Percentiles rank a stretch among this genome's conserved stretches.
phyloP scores from a whole-genome alignment of 2,797 vertebrate genomes.

The Echeneis naucrates region DNA sequence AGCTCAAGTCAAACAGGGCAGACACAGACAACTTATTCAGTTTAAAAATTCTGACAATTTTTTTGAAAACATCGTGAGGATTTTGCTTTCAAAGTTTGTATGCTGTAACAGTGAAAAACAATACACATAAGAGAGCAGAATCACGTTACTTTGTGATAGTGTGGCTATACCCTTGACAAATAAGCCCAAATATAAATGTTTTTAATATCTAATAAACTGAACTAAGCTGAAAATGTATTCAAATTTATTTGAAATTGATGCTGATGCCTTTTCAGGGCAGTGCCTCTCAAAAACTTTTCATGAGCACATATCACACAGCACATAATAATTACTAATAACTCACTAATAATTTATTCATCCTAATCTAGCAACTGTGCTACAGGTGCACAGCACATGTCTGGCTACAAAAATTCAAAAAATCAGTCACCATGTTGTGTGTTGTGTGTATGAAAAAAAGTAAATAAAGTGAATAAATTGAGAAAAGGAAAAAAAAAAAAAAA shows the following conservation, averaged over 20 bases:
- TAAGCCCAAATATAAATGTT: conserved; percentile 9
- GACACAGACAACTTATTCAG: not conserved
- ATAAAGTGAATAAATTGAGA: not conserved
- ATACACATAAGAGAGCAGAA: not conserved
- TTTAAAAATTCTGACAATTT: conserved; percentile 2
- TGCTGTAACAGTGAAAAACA: not conserved
- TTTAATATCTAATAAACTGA: conserved; percentile 16
- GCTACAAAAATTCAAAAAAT: conserved; percentile 38
- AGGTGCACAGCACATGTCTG: conserved; percentile 48
- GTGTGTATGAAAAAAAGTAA: not conserved
- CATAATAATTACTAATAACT: no score
- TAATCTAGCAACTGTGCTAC: conserved; percentile 54
- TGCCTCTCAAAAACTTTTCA: conserved; percentile 6
- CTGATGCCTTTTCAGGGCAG: not conserved
- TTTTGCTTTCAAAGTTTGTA: not conserved
- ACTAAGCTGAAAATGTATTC: conserved; percentile 8
- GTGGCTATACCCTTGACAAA: conserved; percentile 24
- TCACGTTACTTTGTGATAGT: no score
- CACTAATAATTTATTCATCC: conserved; percentile 53
- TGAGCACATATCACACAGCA: conserved; percentile 15
- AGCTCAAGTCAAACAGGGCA: conserved; percentile 2
- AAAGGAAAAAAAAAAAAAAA: no score
- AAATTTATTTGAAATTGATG: conserved; percentile 3
- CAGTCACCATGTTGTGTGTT: conserved; percentile 27
- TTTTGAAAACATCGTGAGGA: not conserved